Evolutionary conservation across 2,113 vertebrate species (phyloP).

Genomic region (Ia io): DNA sequence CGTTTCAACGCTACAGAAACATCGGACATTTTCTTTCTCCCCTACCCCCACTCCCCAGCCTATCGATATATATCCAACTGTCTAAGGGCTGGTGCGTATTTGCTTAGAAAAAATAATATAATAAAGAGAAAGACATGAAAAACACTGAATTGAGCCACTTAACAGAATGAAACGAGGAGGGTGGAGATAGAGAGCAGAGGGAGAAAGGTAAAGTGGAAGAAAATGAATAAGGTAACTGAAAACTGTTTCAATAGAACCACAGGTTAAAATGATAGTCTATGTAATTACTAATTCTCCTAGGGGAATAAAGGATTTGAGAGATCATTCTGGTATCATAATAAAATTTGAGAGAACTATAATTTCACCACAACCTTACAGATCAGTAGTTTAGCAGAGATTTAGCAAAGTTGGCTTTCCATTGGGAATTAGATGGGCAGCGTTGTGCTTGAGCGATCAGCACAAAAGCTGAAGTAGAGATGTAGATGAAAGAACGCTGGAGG

Average conservation of each 20-base stretch:
- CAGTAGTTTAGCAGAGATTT: neutral
- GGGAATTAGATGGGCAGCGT: neutral
- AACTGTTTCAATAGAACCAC: neutral
- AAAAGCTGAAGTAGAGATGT: neutral
- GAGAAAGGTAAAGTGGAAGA: neutral
- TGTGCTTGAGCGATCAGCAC: neutral
- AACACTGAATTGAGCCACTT: neutral
- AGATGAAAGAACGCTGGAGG: neutral
- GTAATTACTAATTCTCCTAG: neutral
- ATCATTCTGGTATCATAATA: neutral
- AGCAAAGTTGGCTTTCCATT: neutral
- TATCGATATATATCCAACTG: conserved; percentile 13
- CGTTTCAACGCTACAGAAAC: neutral
- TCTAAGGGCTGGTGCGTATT: neutral
- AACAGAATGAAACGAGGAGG: too few relatives aligned
- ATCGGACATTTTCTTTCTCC: neutral
- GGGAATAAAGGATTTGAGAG: neutral
- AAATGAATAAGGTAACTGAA: neutral
- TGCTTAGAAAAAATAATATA: conserved; percentile 19
- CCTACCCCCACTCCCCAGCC: neutral
- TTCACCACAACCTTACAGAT: neutral
- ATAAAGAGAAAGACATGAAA: conserved; percentile 16
- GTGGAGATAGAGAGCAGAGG: neutral
- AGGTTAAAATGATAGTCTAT: neutral
- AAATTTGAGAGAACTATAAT: neutral